Evolutionary conservation across 2,797 vertebrate species (phyloP).

Genomic region (Danio albolineatus): DNA sequence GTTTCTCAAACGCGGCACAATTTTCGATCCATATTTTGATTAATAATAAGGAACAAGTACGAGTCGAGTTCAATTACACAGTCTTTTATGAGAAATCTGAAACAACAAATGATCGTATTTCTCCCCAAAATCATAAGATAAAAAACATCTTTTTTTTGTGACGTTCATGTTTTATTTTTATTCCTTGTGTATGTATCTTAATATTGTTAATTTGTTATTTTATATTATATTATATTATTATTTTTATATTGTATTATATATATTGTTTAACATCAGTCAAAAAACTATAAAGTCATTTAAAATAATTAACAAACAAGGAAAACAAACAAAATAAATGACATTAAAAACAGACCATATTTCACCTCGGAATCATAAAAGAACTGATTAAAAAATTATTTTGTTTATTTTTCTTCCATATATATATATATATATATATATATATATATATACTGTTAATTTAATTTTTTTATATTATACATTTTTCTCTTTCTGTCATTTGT

Average conservation of each 20-base stretch:
- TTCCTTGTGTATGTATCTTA: too few species aligned
- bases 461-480: not conserved
- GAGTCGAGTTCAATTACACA: not conserved
- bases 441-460: not conserved
- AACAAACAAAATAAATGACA: too few species aligned
- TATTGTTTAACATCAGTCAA: too few species aligned
- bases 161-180: too few species aligned
- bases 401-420: not conserved
- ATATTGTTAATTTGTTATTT: too few species aligned
- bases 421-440: not conserved
- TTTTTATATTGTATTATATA: too few species aligned
- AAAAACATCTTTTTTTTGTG: not conserved
- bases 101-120: not conserved
- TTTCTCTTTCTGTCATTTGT: not conserved
- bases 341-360: too few species aligned
- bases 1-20: not conserved
- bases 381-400: too few species aligned
- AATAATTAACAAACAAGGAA: too few species aligned
- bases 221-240: too few species aligned
- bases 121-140: not conserved
- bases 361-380: too few species aligned
- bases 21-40: not conserved
- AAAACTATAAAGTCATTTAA: too few species aligned
- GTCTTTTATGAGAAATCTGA: not conserved
- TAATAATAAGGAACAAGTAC: not conserved